Evolutionary conservation across 2,113 vertebrate species (phyloP).

Genomic region (Apaloderma vittatum): DNA sequence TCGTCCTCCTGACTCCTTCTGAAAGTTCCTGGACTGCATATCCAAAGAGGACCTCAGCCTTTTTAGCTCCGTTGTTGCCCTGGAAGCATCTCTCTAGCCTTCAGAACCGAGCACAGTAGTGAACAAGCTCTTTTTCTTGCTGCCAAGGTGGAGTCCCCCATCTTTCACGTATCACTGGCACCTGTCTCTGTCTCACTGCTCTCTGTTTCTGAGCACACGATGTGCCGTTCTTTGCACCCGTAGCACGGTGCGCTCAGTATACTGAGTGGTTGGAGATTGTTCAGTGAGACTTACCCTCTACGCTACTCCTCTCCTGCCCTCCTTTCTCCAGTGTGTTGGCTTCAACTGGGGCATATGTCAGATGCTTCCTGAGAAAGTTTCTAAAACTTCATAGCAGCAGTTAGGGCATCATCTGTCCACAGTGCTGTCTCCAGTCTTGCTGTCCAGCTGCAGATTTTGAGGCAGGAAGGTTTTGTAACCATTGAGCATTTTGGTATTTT

Average conservation of each 20-base stretch:
- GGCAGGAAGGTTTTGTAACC: background rate
- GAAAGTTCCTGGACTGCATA: background rate
- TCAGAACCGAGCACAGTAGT: accelerated
- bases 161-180: background rate
- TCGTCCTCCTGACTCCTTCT: background rate
- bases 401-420: accelerated
- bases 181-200: no score
- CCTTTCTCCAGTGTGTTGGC: background rate
- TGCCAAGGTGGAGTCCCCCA: background rate
- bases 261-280: background rate
- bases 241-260: background rate
- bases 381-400: background rate
- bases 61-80: accelerated
- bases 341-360: background rate
- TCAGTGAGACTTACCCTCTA: background rate
- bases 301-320: background rate
- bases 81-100: background rate
- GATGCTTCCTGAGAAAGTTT: background rate
- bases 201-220: background rate
- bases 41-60: background rate
- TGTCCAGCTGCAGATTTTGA: background rate
- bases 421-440: background rate
- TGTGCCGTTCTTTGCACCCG: background rate
- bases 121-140: background rate
- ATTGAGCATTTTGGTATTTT: background rate